Percentiles rank a stretch among this genome's conserved stretches.
Conservation (phyloP, 1,140 invertebrate genomes). For the Vanessa tameamea region DNA sequence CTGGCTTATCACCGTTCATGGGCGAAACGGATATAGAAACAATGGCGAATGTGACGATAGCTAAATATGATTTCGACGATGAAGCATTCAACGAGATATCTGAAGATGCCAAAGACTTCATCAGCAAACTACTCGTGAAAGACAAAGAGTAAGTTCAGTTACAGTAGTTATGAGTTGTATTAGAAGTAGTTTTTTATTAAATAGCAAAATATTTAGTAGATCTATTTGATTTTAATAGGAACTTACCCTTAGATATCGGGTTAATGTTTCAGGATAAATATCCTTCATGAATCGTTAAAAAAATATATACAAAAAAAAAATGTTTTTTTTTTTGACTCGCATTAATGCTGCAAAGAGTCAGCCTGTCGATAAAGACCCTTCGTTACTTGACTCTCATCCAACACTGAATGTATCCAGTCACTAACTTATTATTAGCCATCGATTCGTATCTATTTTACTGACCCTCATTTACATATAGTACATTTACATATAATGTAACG, state of each 20-base stretch:
- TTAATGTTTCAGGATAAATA: background rate
- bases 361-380: constrained; percentile 75
- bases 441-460: constrained; percentile 19
- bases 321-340: constrained; percentile 12
- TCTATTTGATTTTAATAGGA: background rate
- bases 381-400: constrained; percentile 67
- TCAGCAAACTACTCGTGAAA: constrained; percentile 92
- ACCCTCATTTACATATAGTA: constrained; percentile 29
- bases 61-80: constrained; percentile 97
- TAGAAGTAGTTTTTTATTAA: background rate
- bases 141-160: constrained; percentile 90
- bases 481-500: background rate
- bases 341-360: constrained; percentile 52
- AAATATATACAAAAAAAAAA: background rate
- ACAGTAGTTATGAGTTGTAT: background rate
- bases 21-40: constrained; percentile 98
- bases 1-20: constrained; percentile 98
- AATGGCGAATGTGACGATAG: constrained; percentile 97
- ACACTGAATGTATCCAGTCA: constrained; percentile 59
- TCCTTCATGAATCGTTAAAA: constrained; percentile 1
- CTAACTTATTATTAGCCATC: constrained; percentile 45
- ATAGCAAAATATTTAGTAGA: constrained; percentile 7
- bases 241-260: constrained; percentile 17
- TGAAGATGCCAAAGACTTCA: constrained; percentile 96
- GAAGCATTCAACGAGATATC: constrained; percentile 96